Percentiles rank a stretch among this genome's conserved stretches.
These are phyloP conservation scores for Protosalanx chinensis DNA, from an alignment of 2,797 vertebrate genomes.

Conservation along the genomic window DNA sequence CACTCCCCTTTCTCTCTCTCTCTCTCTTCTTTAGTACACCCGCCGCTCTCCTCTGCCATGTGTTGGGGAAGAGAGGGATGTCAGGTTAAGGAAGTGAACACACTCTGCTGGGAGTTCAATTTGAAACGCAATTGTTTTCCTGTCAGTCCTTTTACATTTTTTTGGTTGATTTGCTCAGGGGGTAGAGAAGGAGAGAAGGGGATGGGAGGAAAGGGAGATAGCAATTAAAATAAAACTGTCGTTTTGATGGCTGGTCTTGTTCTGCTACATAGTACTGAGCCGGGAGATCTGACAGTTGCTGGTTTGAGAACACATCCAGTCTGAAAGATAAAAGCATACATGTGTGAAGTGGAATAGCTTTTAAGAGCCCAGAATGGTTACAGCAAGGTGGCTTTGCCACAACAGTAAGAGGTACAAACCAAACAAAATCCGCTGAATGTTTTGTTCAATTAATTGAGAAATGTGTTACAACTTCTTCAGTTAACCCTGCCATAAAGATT, in stretches of 20 bases:
- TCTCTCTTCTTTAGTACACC: conserved; percentile 14
- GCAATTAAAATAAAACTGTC: conserved; percentile 81
- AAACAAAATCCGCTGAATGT: conserved; percentile 41
- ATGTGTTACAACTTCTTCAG: conserved; percentile 50
- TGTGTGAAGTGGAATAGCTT: conserved; percentile 69
- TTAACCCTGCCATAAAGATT: conserved; percentile 52
- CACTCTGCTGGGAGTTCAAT: conserved; percentile 82
- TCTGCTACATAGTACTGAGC: conserved; percentile 63
- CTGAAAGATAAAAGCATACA: conserved; percentile 73
- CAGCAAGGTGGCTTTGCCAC: conserved; percentile 58
- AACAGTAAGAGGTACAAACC: conserved; percentile 38
- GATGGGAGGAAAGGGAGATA: conserved; percentile 72
- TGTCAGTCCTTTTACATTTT: conserved; percentile 79
- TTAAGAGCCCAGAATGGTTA: conserved; percentile 69
- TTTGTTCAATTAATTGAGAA: conserved; percentile 62
- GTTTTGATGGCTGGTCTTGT: conserved; percentile 77
- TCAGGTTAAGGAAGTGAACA: conserved; percentile 84
- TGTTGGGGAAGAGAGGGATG: conserved; percentile 71
- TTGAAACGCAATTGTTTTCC: conserved; percentile 83
- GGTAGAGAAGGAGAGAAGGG: conserved; percentile 78
- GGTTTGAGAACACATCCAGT: conserved; percentile 74
- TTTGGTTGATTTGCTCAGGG: conserved; percentile 80
- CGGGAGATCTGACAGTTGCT: conserved; percentile 70
- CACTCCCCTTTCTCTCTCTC: conserved; percentile 13
- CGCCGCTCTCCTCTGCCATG: conserved; percentile 6